Percentiles rank a stretch among this genome's conserved stretches.
Conservation (phyloP, 1,140 invertebrate species). For the Drosophila carrolli region DNA sequence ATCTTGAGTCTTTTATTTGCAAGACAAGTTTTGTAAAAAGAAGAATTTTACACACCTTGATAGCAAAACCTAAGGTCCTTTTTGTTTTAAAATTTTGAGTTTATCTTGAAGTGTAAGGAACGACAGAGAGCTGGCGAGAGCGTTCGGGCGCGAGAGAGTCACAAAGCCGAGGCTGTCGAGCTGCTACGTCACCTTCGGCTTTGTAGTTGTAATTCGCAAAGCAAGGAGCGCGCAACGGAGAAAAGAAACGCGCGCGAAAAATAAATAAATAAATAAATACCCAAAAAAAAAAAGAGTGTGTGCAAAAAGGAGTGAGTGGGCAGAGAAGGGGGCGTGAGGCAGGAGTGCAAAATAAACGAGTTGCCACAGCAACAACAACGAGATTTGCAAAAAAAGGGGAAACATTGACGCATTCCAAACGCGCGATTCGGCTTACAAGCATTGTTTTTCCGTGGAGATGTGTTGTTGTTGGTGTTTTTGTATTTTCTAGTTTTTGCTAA, state of each 20-base stretch:
- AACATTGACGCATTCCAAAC: conserved; percentile 75
- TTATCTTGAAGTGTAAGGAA: conserved; percentile 8
- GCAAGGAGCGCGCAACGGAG: conserved; percentile 76
- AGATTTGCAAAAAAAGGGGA: conserved; percentile 37
- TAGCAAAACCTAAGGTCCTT: not conserved
- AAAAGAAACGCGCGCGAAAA: conserved; percentile 71
- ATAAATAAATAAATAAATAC: conserved; percentile 47
- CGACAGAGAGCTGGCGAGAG: conserved; percentile 30
- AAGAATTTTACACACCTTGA: no score
- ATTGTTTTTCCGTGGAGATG: conserved; percentile 26
- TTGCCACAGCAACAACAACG: conserved; percentile 41
- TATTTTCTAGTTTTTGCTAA: conserved; percentile 45
- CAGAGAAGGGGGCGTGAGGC: conserved; percentile 48
- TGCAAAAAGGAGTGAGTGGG: conserved; percentile 28
- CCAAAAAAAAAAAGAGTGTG: conserved; percentile 23
- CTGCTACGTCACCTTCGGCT: conserved; percentile 68
- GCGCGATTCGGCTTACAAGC: conserved; percentile 49
- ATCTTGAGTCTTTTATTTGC: no score
- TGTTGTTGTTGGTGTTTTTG: conserved; percentile 39
- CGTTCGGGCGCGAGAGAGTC: conserved; percentile 30
- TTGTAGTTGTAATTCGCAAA: conserved; percentile 79
- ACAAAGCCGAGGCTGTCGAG: conserved; percentile 48
- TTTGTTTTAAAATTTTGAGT: not conserved
- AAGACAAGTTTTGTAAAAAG: no score
- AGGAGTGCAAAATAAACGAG: conserved; percentile 55